Evolutionary conservation across 1,140 invertebrate genomes (phyloP).

Genomic region (Agrypnia vestita): DNA sequence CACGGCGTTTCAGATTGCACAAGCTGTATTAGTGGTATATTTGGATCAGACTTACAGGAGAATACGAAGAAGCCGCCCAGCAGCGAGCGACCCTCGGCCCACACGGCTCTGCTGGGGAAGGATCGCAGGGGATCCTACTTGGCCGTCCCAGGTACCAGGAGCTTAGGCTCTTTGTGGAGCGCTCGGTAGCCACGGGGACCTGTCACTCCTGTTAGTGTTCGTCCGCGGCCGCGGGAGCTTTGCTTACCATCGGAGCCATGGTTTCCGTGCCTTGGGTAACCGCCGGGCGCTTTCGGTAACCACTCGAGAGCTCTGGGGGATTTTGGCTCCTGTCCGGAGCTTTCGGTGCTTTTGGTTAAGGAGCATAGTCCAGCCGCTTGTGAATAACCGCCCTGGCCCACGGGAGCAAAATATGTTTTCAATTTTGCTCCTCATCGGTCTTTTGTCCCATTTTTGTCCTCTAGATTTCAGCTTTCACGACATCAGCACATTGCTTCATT

Average conservation of each 20-base stretch:
- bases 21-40: constrained; percentile 71
- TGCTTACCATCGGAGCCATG: not conserved
- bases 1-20: constrained; percentile 58
- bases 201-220: constrained; percentile 19
- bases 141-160: constrained; percentile 82
- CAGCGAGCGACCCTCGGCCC: constrained; percentile 71
- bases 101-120: constrained; percentile 75
- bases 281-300: not conserved
- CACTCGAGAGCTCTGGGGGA: constrained; percentile 1
- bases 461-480: constrained; percentile 15
- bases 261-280: not conserved
- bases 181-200: constrained; percentile 4
- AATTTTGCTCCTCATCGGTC: not conserved
- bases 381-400: not conserved
- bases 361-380: constrained; percentile 21
- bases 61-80: constrained; percentile 67
- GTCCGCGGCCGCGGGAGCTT: constrained; percentile 7
- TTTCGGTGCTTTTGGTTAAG: constrained; percentile 45
- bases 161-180: not conserved
- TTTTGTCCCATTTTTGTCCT: not conserved
- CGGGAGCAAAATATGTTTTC: not conserved
- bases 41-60: constrained; percentile 77
- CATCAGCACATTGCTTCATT: not conserved
- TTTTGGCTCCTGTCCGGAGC: not conserved
- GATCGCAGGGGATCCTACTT: constrained; percentile 84